Conservation (phyloP, 2,113 vertebrate genomes). For the Channa maculata region DNA sequence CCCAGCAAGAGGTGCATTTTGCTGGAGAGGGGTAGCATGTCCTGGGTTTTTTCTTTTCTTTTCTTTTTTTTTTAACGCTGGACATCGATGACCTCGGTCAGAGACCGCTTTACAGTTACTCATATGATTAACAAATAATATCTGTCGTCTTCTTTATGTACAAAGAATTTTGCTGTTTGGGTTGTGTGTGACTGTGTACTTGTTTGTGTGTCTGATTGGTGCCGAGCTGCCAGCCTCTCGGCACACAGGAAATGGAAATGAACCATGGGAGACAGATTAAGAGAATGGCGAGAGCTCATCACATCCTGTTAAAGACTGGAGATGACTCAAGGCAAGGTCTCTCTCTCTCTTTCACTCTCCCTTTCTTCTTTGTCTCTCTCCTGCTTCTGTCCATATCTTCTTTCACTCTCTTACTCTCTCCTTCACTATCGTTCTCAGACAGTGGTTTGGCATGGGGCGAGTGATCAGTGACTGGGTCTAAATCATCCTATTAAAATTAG, state of each 20-base stretch:
- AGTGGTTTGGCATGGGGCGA: conserved; percentile 44
- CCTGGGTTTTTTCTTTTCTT: conserved; percentile 19
- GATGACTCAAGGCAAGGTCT: conserved; percentile 73
- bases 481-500: conserved; percentile 68
- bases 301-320: conserved; percentile 75
- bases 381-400: conserved; percentile 35
- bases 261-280: conserved; percentile 79
- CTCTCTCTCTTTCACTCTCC: conserved; percentile 18
- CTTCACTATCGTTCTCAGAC: conserved; percentile 39
- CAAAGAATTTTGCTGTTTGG: conserved; percentile 30
- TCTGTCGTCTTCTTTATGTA: conserved; percentile 35
- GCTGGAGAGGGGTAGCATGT: conserved; percentile 13
- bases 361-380: conserved; percentile 12
- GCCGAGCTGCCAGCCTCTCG: conserved; percentile 56
- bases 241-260: conserved; percentile 77
- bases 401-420: conserved; percentile 34
- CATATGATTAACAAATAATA: conserved; percentile 53
- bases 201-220: conserved; percentile 68
- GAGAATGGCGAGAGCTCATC: conserved; percentile 76
- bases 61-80: conserved; percentile 7
- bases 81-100: conserved; percentile 30
- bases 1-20: conserved; percentile 36
- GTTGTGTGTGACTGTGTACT: conserved; percentile 15
- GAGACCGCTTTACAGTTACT: conserved; percentile 29
- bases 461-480: conserved; percentile 58